Conservation (phyloP, 1,140 invertebrate genomes). For the Chymomyza costata region DNA sequence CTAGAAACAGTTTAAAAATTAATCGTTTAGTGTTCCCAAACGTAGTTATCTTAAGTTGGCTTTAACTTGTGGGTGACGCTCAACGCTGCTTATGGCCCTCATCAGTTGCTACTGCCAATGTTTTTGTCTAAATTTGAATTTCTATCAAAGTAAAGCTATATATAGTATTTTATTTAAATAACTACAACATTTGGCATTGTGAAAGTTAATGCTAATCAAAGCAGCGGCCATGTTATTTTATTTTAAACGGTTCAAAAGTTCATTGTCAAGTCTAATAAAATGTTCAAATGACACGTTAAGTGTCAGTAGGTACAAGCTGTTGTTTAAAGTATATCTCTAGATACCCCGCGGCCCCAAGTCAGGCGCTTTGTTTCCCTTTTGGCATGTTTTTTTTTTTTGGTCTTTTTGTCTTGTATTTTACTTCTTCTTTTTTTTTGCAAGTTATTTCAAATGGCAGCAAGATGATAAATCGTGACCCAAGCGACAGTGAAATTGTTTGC, state of each 20-base stretch:
- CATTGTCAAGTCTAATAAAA: constrained; percentile 73
- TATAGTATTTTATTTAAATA: no score
- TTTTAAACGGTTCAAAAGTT: constrained; percentile 63
- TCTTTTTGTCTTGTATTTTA: constrained; percentile 15
- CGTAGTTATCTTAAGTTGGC: no score
- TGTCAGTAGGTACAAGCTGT: constrained; percentile 54
- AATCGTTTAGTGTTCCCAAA: no score
- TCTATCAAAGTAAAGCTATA: no score
- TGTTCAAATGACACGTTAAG: constrained; percentile 70
- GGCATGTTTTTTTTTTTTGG: background rate
- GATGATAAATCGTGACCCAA: constrained; percentile 68
- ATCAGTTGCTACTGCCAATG: no score
- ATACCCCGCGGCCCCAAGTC: constrained; percentile 2
- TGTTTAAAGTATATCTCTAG: constrained; percentile 34
- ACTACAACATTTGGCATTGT: no score
- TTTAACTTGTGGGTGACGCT: no score
- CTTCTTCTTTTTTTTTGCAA: constrained; percentile 68
- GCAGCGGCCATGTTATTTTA: no score
- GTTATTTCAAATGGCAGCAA: constrained; percentile 51
- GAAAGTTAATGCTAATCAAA: no score
- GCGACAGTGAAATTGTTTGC: constrained; percentile 54
- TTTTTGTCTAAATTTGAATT: no score
- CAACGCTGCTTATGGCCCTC: no score
- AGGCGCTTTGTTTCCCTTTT: background rate
- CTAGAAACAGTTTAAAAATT: no score